Evolutionary conservation across 2,797 vertebrate species (phyloP).

Genomic region (Pantherophis vulpinus): DNA sequence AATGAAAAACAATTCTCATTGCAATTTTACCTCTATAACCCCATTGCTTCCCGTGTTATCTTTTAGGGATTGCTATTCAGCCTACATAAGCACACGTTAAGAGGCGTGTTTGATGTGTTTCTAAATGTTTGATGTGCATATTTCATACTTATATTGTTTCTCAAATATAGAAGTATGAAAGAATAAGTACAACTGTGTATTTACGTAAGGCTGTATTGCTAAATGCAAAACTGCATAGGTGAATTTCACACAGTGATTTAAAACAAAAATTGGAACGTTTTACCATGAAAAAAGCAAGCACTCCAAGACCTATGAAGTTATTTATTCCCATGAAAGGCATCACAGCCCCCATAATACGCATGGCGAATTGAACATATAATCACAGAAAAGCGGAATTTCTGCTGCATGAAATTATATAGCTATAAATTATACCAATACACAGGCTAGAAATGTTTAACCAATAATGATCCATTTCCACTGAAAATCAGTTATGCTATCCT

Average conservation of each 20-base stretch:
- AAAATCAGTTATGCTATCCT: not conserved
- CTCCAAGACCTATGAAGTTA: not conserved
- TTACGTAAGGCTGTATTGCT: not conserved
- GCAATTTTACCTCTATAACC: not conserved
- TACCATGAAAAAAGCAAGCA: not conserved
- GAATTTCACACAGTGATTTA: not conserved
- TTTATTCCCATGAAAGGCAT: not conserved
- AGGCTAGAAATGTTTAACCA: not conserved
- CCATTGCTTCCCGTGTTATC: not conserved
- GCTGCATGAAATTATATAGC: not conserved
- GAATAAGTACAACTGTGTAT: not conserved
- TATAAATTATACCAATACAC: not conserved
- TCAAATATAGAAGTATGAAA: not conserved
- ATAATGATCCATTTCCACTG: not conserved
- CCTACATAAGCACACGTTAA: not conserved
- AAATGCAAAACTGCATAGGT: not conserved
- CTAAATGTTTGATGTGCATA: not conserved
- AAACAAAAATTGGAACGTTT: not conserved
- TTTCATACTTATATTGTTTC: not conserved
- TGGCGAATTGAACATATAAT: not conserved
- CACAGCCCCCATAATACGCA: not conserved
- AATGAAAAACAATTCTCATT: not conserved
- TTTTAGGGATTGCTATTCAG: not conserved
- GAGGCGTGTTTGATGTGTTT: not conserved
- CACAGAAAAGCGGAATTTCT: not conserved